Evolutionary conservation across 2,113 vertebrate genomes (phyloP).

Genomic region (Aix galericulata): DNA sequence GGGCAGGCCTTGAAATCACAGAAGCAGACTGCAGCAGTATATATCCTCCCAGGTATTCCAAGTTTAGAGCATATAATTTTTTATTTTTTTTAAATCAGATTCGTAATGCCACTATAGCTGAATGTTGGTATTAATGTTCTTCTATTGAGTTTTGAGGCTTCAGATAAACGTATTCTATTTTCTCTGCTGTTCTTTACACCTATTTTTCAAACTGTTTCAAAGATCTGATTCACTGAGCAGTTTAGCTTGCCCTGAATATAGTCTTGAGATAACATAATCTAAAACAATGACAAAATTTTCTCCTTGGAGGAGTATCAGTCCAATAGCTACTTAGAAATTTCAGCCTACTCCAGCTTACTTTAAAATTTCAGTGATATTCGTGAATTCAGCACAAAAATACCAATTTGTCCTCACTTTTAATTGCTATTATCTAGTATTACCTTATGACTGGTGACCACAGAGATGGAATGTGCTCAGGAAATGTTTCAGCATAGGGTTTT

Average conservation of each 20-base stretch:
- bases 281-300: not conserved
- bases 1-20: slow-evolving; percentile 11
- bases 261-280: not conserved
- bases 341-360: not conserved
- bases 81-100: slow-evolving; percentile 16
- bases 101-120: not conserved
- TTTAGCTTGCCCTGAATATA: not conserved
- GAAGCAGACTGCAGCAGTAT: not conserved
- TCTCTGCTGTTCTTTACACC: slow-evolving; percentile 2
- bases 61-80: not conserved
- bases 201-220: not conserved
- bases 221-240: slow-evolving; percentile 28
- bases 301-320: not conserved
- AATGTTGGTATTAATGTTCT: not conserved
- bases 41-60: not conserved
- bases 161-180: slow-evolving; percentile 10
- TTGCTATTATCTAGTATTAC: not conserved
- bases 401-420: not conserved
- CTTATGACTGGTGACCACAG: not conserved
- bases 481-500: not conserved
- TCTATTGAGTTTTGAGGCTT: slow-evolving; percentile 1
- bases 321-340: not conserved
- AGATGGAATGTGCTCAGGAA: not conserved
- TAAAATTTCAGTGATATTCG: not conserved
- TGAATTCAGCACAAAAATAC: not conserved